Conservation (phyloP, 2,888 invertebrate genomes). For the Rhagonycha lutea region DNA sequence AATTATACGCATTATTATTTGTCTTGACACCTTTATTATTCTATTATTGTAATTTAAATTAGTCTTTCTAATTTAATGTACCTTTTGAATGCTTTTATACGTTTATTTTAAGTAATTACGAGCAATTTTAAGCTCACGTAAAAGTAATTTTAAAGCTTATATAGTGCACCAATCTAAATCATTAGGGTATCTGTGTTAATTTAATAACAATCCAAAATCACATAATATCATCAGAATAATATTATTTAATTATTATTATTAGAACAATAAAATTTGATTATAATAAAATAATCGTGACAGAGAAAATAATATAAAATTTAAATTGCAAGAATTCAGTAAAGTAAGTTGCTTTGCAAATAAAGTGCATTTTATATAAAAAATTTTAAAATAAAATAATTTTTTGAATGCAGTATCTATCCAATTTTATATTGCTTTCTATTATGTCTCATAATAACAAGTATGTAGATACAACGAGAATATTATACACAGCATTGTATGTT, state of each 20-base stretch:
- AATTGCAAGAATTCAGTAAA: too few species aligned
- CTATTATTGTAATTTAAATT: conserved; percentile 3
- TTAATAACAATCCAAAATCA: background rate
- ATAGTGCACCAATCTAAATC: background rate
- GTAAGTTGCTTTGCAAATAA: too few species aligned
- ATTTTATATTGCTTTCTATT: too few species aligned
- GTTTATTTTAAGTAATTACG: background rate
- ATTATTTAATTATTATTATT: background rate
- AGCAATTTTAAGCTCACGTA: background rate
- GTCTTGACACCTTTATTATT: conserved; percentile 3
- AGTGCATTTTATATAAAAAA: too few species aligned
- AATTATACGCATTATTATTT: conserved; percentile 3
- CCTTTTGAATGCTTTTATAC: background rate
- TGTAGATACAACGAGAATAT: too few species aligned
- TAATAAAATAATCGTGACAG: background rate
- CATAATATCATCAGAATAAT: background rate
- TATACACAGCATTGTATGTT: too few species aligned
- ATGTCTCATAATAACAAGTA: too few species aligned
- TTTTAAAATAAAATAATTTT: too few species aligned
- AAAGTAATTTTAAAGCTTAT: background rate
- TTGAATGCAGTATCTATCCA: too few species aligned
- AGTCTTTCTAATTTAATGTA: conserved; percentile 2
- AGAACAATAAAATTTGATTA: background rate
- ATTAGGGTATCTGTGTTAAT: background rate
- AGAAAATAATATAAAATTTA: too few species aligned